Evolutionary conservation across 2,888 invertebrate genomes (phyloP), one percentile per base, ranked within the genome.

Genomic region (Pseudococcus jackbeardsleyi): DNA sequence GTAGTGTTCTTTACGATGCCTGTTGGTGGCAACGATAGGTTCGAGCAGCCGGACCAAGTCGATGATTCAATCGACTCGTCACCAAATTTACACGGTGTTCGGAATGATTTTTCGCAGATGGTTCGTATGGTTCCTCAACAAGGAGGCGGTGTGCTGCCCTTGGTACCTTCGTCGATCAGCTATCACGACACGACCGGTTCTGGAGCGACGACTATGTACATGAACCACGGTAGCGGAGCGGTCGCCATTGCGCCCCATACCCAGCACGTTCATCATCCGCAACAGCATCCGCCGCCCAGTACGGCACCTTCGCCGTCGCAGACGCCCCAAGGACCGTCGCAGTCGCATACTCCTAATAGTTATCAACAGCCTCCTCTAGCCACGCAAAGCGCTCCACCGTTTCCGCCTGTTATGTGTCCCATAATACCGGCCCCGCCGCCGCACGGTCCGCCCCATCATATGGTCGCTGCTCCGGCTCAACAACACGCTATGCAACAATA

Each of bases 111-210:
- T 82, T 48, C 90, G 82, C 88, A 92, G 90, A 92, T 94, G 93
- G 93, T 96, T 90, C 94, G 95, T 88, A 95, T 96, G 91, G 91
- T 91, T 79, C 90, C 91, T 22, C 91, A 91, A 89, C 79, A 82
- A 82, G 79, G 79, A 59, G 90, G 90, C 77, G 90, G 90, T 33
- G 91, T 91, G 90, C 90, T 91, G 64, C 91, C 90, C 77, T 89
- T 90, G 88, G 90, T 90, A 19, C 90, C 90, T 15, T 90, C 90
- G 26, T 89, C 90, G 50, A 90, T 90, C 85, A 90, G 90, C 89
- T 95, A 94, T 92, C 93, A 93, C 91, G 93, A 94, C 84, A 92
- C 93, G 72, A 26, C 54, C 39, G 88, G 88, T 26, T 33, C 88
- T 15, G 85, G 33, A 17, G 88, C 79, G 22, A 64, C 88, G 68